Base-by-base conservation (phyloP, 1,140 invertebrate genomes). In the Polypedilum vanderplanki region DNA sequence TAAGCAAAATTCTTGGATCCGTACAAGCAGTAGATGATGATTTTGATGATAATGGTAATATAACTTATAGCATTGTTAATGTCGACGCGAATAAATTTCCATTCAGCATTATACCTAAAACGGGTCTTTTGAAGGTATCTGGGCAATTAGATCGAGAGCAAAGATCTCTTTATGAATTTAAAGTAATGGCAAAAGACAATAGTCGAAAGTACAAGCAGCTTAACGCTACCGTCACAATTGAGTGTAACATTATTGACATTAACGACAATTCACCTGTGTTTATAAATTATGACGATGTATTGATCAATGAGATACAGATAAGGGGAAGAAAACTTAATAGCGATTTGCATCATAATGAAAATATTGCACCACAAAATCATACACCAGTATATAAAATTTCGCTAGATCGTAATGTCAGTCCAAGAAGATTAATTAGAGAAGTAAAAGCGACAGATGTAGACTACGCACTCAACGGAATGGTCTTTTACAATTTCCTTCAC, bases 371-470 rank as follows among this genome's bases (percentile, higher is more conserved):
- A 10, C 73, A 75, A 33, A 75, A 84, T 74, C 82, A 83, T 79
- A 73, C 46, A 78, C 91, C 91, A 1, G 84, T 93, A 7, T 94
- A 93, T 78, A 88, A 88, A 77, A 87, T 89, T 0, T 87, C 87
- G 7, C 80, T 91, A 20, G 84, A 87, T 74, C 90, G 93, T 79
- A 90, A 91, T 79, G 86, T 85, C 12, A 86, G 88, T 1, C 84
- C 90, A 1, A 91, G 91, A 17, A 89, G 88, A 7, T 84, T 87
- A 10, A 88, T 95, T 0, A 87, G 87, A 2, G 86, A 87, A 81
- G 87, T 97, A 2, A 88, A 87, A 75, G 95, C 94, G 0, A 93
- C 93, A 73, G 95, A 97, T 83, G 87, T 89, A 0, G 95, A 97
- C 80, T 91, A 90, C 78, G 85, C 88, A 40, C 90, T 89, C 0